Evolutionary conservation across 2,888 invertebrate genomes (phyloP), one percentile per base, ranked within the genome.

Genomic region (Drosophila leonis): DNA sequence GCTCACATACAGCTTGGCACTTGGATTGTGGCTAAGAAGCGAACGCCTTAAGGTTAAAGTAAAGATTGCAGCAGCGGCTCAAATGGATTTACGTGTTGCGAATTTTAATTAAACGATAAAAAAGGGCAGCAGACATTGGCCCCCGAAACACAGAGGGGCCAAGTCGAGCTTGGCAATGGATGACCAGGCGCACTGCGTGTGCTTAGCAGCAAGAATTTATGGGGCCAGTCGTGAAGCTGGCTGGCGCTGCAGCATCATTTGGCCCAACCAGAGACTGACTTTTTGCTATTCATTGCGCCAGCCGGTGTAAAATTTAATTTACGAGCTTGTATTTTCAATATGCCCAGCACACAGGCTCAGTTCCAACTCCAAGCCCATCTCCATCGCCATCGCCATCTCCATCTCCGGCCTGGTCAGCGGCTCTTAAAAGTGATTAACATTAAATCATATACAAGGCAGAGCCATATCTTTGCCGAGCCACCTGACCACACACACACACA

Each of bases 41-140:
- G 70, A 76, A 63, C 64, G 90, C 86, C 88, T 90, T 85, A 84
- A 90, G 90, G 86, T 86, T 89, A 84, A 89, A 86, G 86, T 90
- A 85, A 86, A 86, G 86, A 86, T 86, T 86, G 86, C 86, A 89
- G 86, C 85, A 81, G 86, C 80, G 86, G 90, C 86, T 88, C 89
- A 90, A 90, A 90, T 88, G 90, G 85, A 90, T 85, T 85, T 90
- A 89, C 88, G 88, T 89, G 88, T 90, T 90, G 90, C 83, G 90
- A 89, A 89, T 89, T 89, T 89, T 89, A 89, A 89, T 89, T 89
- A 89, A 90, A 90, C 88, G 89, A 83, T 89, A 90, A 88, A 89
- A 88, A 87, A 81, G 82, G 74, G 65, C 78, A 82, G 52, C 82
- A 80, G 82, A 77, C 82, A 70, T 70, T 67, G 55, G 62, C 57